These are phyloP conservation scores for Drosophila azteca DNA, from an alignment of 1,140 invertebrate species.

Conservation along the genomic window DNA sequence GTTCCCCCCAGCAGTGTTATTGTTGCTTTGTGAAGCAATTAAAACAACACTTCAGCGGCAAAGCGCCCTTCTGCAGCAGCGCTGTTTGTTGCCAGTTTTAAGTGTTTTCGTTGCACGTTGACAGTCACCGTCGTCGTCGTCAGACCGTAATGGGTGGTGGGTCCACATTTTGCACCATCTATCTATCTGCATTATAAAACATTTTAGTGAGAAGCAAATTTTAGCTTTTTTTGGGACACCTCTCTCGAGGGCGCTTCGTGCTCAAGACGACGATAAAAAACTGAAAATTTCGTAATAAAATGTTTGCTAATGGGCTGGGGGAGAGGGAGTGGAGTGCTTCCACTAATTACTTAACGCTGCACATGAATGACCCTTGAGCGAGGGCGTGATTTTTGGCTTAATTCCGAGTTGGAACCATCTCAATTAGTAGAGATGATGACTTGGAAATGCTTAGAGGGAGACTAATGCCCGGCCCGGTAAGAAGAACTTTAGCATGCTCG, in stretches of 20 bases:
- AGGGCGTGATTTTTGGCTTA: constrained; percentile 67
- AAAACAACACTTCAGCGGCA: constrained; percentile 32
- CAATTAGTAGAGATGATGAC: constrained; percentile 47
- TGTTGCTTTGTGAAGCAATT: constrained; percentile 49
- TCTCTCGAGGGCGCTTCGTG: constrained; percentile 56
- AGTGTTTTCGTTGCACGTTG: constrained; percentile 56
- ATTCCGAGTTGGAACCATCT: constrained; percentile 49
- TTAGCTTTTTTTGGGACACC: constrained; percentile 34
- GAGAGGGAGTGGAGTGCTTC: constrained; percentile 13
- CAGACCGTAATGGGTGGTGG: constrained; percentile 24
- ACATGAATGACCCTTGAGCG: constrained; percentile 46
- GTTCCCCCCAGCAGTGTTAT: constrained; percentile 10
- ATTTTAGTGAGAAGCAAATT: constrained; percentile 38
- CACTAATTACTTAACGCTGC: constrained; percentile 64
- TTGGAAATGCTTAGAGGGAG: constrained; percentile 10
- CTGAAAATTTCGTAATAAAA: constrained; percentile 50
- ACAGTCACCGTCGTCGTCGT: constrained; percentile 8
- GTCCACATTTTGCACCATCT: neutral
- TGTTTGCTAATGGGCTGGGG: constrained; percentile 58
- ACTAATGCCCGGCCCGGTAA: constrained; percentile 27
- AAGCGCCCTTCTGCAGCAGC: constrained; percentile 20
- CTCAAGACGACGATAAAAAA: constrained; percentile 59
- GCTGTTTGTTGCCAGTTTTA: constrained; percentile 44
- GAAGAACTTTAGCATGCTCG: constrained; percentile 35
- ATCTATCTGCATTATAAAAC: constrained; percentile 35